Evolutionary conservation across 2,888 invertebrate genomes (phyloP), one percentile per base, ranked within the genome.

Genomic region (Dromius quadrimaculatus): DNA sequence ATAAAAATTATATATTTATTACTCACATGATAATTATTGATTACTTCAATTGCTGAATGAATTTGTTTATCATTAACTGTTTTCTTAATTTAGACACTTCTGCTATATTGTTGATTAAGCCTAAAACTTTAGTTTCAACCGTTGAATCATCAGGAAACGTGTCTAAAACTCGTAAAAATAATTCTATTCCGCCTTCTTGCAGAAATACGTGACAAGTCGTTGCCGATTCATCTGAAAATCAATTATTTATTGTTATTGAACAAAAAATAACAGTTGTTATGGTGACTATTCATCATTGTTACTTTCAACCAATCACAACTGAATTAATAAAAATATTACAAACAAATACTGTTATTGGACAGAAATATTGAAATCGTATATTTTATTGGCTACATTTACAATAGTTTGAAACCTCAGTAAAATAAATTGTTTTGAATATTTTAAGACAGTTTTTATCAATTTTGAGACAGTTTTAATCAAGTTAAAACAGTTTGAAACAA

Each of bases 71-170:
- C 50, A 70, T 50, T 3, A 70, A 17, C 17, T 70, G 70, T 20
- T 61, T 47, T 1, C 70, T 32, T 8, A 90, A 81, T 54, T 83
- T 80, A 17, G 84, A 82, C 41, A 92, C 91, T 83, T 92, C 92
- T 3, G 92, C 91, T 74, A 92, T 90, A 77, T 92, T 92, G 79
- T 92, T 92, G 75, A 92, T 80, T 2, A 92, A 82, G 8, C 92
- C 90, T 6, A 90, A 82, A 34, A 92, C 90, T 83, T 92, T 92
- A 1, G 91, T 91, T 79, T 91, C 90, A n/a, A 92, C 88, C 36
- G 88, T 86, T 43, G 87, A 86, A 76, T 89, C 87, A 22, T 85
- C 85, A 61, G 84, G 83, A 76, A 89, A 90, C 54, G 85, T 86
- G 77, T 86, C 84, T n/a, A 91, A 81, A 23, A 90, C 89, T 73